A percentile compares a stretch with the other conserved stretches of the same genome.
phyloP scores from a whole-genome alignment of 2,797 vertebrate species.

The Lacerta bilineata region DNA sequence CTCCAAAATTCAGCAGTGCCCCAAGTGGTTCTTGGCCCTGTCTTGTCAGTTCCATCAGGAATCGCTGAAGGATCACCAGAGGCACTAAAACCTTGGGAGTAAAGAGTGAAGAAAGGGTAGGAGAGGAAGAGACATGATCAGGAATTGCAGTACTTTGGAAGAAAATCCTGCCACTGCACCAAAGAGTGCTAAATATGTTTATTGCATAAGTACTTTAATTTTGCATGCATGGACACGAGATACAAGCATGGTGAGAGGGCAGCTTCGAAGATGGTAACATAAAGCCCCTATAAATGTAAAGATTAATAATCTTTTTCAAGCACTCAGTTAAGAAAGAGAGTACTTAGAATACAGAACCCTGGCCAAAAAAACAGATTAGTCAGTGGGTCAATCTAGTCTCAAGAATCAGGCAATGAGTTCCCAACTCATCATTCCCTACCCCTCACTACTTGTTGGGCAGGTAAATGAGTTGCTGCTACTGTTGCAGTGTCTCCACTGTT shows the following conservation, averaged over 20 bases:
- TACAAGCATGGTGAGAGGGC: too few species aligned
- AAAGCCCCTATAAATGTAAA: too few species aligned
- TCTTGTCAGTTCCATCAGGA: slow-evolving; percentile 82
- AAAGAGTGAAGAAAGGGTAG: background rate
- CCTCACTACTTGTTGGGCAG: too few species aligned
- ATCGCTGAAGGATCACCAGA: slow-evolving; percentile 88
- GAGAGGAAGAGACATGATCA: background rate
- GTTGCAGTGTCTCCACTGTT: background rate
- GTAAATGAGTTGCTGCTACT: background rate
- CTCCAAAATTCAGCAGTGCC: slow-evolving; percentile 84
- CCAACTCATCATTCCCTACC: background rate
- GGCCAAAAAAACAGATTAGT: background rate
- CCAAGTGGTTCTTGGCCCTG: slow-evolving; percentile 81
- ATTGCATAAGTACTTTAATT: too few species aligned
- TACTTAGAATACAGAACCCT: too few species aligned
- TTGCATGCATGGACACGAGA: too few species aligned
- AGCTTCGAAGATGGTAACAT: too few species aligned
- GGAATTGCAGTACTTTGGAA: background rate
- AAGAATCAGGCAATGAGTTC: background rate
- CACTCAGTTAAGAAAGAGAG: too few species aligned
- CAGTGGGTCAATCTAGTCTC: background rate
- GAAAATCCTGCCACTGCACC: too few species aligned
- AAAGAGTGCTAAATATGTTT: too few species aligned
- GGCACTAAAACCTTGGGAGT: slow-evolving; percentile 89
- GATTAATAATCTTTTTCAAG: too few species aligned